These are phyloP conservation scores for Halictus rubicundus DNA, from an alignment of 1,140 invertebrate species.

Conservation along the genomic window DNA sequence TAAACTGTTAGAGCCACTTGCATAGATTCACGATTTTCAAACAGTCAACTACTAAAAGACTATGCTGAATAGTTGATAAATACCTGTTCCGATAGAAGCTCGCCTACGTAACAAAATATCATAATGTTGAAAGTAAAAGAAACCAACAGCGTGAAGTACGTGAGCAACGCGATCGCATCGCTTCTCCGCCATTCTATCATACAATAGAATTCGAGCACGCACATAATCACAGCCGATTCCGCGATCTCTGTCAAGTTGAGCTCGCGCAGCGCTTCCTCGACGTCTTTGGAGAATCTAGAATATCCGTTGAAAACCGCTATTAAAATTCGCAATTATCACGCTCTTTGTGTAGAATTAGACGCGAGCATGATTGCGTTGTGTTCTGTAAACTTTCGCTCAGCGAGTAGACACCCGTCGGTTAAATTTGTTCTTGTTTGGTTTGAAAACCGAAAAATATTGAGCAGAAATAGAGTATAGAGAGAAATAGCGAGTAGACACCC, in stretches of 20 bases:
- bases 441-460: too few relatives aligned
- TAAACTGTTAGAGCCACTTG: too few relatives aligned
- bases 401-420: too few relatives aligned
- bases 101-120: conserved; percentile 15
- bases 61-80: background rate
- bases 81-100: conserved; percentile 66
- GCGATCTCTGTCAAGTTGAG: conserved; percentile 31
- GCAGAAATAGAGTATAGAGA: too few relatives aligned
- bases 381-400: too few relatives aligned
- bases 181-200: conserved; percentile 53
- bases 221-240: conserved; percentile 26
- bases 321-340: too few relatives aligned
- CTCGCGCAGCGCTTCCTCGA: conserved; percentile 11
- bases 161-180: conserved; percentile 45
- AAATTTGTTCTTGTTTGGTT: too few relatives aligned
- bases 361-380: too few relatives aligned
- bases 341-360: too few relatives aligned
- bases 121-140: conserved; percentile 67
- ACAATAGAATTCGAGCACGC: conserved; percentile 45
- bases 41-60: too few relatives aligned
- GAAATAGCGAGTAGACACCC: too few relatives aligned
- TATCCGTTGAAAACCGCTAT: background rate
- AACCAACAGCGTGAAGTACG: conserved; percentile 56
- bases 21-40: too few relatives aligned
- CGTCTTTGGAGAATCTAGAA: background rate